Evolutionary conservation across 2,797 vertebrate genomes (phyloP).

Genomic region (Zenarchopterus dispar): DNA sequence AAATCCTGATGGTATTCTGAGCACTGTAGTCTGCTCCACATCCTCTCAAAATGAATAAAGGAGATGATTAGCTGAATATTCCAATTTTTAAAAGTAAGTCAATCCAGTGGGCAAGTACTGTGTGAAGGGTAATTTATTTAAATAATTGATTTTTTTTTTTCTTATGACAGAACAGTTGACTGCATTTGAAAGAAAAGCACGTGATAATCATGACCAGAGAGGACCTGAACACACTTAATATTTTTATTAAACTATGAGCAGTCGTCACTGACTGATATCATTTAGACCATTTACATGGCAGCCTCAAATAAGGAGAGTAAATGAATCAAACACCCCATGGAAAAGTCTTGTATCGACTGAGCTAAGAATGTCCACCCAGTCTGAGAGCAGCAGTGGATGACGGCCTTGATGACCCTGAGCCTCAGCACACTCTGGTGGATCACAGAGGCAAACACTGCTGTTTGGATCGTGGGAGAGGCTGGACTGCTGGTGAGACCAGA

Average conservation of each 20-base stretch:
- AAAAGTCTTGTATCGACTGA: too few species aligned
- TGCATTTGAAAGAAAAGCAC: too few species aligned
- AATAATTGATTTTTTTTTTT: too few species aligned
- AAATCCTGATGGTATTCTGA: not conserved
- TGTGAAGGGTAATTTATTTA: too few species aligned
- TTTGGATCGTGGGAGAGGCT: conserved; percentile 46
- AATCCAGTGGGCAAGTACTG: not conserved
- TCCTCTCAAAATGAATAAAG: too few species aligned
- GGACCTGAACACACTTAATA: not conserved
- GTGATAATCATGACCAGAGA: not conserved
- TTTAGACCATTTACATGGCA: not conserved
- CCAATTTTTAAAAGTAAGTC: not conserved
- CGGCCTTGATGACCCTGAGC: conserved; percentile 60
- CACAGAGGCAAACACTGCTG: conserved; percentile 54
- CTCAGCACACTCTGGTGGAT: conserved; percentile 69
- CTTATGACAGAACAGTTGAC: not conserved
- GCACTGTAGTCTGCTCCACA: not conserved
- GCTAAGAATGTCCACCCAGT: conserved; percentile 6
- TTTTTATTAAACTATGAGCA: not conserved
- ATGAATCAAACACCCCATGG: too few species aligned
- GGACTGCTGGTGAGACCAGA: conserved; percentile 48
- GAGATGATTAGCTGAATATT: too few species aligned
- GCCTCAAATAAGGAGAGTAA: not conserved
- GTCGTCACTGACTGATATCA: too few species aligned
- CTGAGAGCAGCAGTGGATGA: conserved; percentile 17